These are phyloP conservation scores for Sacculina carcini DNA, from an alignment of 2,888 invertebrate species.

Conservation along the genomic window DNA sequence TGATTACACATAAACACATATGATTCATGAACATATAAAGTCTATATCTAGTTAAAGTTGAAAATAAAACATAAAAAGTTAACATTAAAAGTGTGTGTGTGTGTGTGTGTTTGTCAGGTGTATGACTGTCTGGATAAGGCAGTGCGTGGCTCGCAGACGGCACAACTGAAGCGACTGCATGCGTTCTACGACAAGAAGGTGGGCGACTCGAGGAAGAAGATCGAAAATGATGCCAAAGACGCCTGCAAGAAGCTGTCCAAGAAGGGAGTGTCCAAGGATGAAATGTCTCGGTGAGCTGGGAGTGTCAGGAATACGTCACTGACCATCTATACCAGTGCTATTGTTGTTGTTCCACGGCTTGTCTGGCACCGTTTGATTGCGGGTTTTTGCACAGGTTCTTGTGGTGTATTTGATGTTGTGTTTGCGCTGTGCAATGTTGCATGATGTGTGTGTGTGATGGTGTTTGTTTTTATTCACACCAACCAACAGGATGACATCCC, in stretches of 20 bases:
- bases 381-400: neutral
- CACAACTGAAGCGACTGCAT: constrained; percentile 47
- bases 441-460: no score
- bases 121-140: constrained; percentile 39
- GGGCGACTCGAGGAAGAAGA: constrained; percentile 29
- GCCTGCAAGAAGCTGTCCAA: constrained; percentile 67
- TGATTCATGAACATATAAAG: no score
- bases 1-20: no score
- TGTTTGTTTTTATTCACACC: no score
- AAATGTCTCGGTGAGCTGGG: constrained; percentile 32
- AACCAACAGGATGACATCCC: no score
- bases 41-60: no score
- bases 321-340: no score
- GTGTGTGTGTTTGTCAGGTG: constrained; percentile 17
- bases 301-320: neutral
- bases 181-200: constrained; percentile 40
- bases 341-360: no score
- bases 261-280: constrained; percentile 64
- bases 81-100: constrained; percentile 9
- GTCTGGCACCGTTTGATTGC: no score
- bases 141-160: constrained; percentile 44
- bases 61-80: no score
- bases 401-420: no score
- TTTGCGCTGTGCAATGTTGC: no score
- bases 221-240: constrained; percentile 25